Conservation (phyloP, 1,140 invertebrate species). For the Caenorhabditis tropicalis region DNA sequence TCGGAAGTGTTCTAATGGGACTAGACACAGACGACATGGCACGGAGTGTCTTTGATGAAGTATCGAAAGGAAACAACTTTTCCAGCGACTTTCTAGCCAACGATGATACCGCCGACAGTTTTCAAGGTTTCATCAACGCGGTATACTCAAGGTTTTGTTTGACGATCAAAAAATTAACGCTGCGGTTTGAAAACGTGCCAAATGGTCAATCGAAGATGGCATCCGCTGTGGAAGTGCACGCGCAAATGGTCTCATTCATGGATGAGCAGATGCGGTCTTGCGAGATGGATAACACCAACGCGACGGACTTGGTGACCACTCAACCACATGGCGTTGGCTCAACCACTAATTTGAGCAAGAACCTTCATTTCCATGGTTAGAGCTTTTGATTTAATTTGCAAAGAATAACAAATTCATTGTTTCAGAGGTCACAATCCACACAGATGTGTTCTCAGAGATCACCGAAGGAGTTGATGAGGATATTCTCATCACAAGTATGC, state of each 20-base stretch:
- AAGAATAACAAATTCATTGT: background rate
- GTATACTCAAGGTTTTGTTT: conserved; percentile 49
- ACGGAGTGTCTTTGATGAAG: conserved; percentile 45
- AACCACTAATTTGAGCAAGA: conserved; percentile 54
- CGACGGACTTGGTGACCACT: conserved; percentile 49
- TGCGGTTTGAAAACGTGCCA: conserved; percentile 47
- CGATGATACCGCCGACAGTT: conserved; percentile 22
- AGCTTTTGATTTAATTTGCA: background rate
- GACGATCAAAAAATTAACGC: conserved; percentile 23
- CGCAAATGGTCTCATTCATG: conserved; percentile 43
- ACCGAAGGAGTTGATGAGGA: background rate
- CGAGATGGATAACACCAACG: conserved; percentile 36
- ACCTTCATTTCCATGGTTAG: conserved; percentile 25
- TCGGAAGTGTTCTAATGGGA: conserved; percentile 45
- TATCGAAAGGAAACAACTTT: conserved; percentile 1
- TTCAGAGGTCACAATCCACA: conserved; percentile 31
- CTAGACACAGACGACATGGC: conserved; percentile 47
- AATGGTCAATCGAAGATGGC: conserved; percentile 34
- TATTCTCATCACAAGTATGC: conserved; percentile 35
- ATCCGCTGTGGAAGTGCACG: conserved; percentile 46
- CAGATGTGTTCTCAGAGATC: conserved; percentile 8
- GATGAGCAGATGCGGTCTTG: conserved; percentile 55
- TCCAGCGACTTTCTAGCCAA: background rate
- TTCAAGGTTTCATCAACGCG: conserved; percentile 44
- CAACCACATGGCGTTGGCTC: conserved; percentile 49